Evolutionary conservation across 2,888 invertebrate species (phyloP).

Genomic region (Mimas tiliae): DNA sequence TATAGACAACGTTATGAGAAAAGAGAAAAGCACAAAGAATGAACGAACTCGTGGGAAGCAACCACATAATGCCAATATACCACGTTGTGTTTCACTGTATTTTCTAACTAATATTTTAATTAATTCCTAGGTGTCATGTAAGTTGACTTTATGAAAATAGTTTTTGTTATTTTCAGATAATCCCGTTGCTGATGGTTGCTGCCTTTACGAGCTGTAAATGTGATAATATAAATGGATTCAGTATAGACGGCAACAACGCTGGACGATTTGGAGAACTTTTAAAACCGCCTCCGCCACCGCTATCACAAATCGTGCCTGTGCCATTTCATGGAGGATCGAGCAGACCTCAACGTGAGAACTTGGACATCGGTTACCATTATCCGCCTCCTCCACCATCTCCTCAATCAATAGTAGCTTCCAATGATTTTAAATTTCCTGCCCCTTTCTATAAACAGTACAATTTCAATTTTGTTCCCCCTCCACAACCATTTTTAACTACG

Average conservation of each 20-base stretch:
- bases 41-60: slow-evolving; percentile 72
- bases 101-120: slow-evolving; percentile 57
- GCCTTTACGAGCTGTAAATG: slow-evolving; percentile 58
- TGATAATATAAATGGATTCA: slow-evolving; percentile 57
- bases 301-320: slow-evolving; percentile 64
- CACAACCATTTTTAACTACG: slow-evolving; percentile 73
- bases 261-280: slow-evolving; percentile 68
- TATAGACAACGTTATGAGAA: slow-evolving; percentile 73
- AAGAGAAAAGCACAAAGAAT: slow-evolving; percentile 83
- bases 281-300: slow-evolving; percentile 76
- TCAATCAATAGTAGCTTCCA: slow-evolving; percentile 40
- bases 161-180: slow-evolving; percentile 64
- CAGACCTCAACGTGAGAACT: slow-evolving; percentile 65
- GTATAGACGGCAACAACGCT: slow-evolving; percentile 54
- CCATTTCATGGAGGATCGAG: slow-evolving; percentile 69
- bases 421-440: slow-evolving; percentile 74
- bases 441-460: slow-evolving; percentile 79
- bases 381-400: slow-evolving; percentile 55
- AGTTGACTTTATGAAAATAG: slow-evolving; percentile 17
- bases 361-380: slow-evolving; percentile 65
- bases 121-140: not conserved
- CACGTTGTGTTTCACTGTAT: slow-evolving; percentile 74
- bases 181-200: slow-evolving; percentile 61
- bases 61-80: slow-evolving; percentile 70
- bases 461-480: slow-evolving; percentile 76